Evolutionary conservation across 2,888 invertebrate genomes (phyloP).

Genomic region (Ariolimax columbianus): DNA sequence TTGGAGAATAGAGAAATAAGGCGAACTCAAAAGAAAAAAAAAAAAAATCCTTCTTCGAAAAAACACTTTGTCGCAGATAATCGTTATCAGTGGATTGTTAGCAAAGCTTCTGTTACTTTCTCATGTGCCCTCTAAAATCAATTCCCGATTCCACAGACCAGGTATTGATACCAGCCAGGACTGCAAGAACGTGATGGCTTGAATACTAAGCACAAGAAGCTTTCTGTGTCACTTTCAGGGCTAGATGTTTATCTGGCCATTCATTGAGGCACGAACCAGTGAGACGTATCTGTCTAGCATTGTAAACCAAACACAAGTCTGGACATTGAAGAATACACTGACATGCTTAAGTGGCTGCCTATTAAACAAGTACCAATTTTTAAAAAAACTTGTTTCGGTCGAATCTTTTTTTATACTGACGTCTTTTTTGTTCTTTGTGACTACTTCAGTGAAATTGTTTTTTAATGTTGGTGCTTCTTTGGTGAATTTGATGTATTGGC

Average conservation of each 20-base stretch:
- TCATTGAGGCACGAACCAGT: background rate
- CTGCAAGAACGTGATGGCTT: background rate
- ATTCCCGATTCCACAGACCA: background rate
- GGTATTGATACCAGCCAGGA: background rate
- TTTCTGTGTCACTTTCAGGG: background rate
- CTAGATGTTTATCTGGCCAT: background rate
- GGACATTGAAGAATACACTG: background rate
- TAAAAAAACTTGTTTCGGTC: too few relatives aligned
- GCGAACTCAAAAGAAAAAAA: too few relatives aligned
- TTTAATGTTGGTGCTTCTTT: too few relatives aligned
- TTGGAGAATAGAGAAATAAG: too few relatives aligned
- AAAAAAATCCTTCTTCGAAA: too few relatives aligned
- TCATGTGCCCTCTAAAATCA: background rate
- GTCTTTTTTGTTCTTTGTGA: too few relatives aligned
- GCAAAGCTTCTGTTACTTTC: background rate
- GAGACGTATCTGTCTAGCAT: background rate
- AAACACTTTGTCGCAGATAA: background rate
- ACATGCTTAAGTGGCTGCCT: background rate
- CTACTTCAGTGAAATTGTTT: too few relatives aligned
- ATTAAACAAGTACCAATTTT: too few relatives aligned
- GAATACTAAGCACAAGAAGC: background rate
- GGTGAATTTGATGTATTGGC: too few relatives aligned
- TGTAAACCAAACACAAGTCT: background rate
- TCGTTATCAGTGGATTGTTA: background rate
- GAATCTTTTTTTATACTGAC: too few relatives aligned